Percentiles rank a stretch among this genome's conserved stretches.
phyloP scores from a whole-genome alignment of 53 echinoderm and acorn worm genomes.

The Patiria pectinifera region DNA sequence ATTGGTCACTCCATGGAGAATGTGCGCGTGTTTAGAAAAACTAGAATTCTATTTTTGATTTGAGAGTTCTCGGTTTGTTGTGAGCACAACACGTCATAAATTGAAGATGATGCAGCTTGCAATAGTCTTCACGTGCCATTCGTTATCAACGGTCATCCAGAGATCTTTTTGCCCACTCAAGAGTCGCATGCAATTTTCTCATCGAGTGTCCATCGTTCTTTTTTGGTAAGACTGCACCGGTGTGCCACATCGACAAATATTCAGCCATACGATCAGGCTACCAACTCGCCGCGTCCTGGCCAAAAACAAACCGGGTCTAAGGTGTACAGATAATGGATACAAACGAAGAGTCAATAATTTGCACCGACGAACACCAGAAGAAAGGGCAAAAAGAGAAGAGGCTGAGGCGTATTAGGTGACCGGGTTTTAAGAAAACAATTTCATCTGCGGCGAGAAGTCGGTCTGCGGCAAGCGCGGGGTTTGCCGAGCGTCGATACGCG shows the following conservation, averaged over 20 bases:
- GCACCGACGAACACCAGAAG: neutral
- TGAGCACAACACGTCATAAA: too few species aligned
- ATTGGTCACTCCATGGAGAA: too few species aligned
- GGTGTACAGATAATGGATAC: conserved; percentile 52
- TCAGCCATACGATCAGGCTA: neutral
- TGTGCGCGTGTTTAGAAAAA: too few species aligned
- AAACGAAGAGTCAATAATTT: conserved; percentile 54
- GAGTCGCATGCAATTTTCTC: neutral
- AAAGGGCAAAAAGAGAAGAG: neutral
- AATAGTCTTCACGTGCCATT: neutral
- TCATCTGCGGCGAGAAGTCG: conserved; percentile 34
- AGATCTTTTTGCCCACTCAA: neutral
- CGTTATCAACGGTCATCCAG: neutral
- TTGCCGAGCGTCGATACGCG: conserved; percentile 32
- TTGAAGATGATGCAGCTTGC: too few species aligned
- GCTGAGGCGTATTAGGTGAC: conserved; percentile 32
- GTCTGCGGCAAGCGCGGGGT: conserved; percentile 8
- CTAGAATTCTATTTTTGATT: too few species aligned
- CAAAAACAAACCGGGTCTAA: conserved; percentile 24
- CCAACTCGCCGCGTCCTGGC: neutral
- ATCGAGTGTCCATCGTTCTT: neutral
- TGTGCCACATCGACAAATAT: neutral
- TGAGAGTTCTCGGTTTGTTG: too few species aligned
- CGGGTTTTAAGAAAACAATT: conserved; percentile 53
- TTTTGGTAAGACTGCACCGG: neutral